Evolutionary conservation across 2,797 vertebrate genomes (phyloP).

Genomic region (Squalus acanthias): DNA sequence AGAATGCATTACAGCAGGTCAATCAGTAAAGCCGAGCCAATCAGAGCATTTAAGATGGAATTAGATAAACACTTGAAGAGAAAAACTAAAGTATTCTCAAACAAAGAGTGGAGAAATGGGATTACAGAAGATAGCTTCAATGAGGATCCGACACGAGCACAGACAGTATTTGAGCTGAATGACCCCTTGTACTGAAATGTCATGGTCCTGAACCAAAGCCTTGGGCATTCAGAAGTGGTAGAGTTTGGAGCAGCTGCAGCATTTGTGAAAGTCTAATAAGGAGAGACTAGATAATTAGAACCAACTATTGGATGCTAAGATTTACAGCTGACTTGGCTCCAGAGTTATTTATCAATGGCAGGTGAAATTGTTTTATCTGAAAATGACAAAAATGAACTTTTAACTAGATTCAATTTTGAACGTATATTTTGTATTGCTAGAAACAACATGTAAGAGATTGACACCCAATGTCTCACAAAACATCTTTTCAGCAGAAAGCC

Average conservation of each 20-base stretch:
- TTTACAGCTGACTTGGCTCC: background rate
- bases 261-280: background rate
- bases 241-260: background rate
- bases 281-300: too few species aligned
- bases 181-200: background rate
- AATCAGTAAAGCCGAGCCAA: background rate
- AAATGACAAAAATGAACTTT: background rate
- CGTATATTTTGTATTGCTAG: background rate
- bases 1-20: background rate
- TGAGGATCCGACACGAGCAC: background rate
- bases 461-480: background rate
- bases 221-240: background rate
- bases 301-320: background rate
- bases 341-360: background rate
- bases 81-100: too few species aligned
- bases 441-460: background rate
- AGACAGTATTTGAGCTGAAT: background rate
- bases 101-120: too few species aligned
- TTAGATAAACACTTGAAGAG: too few species aligned
- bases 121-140: too few species aligned
- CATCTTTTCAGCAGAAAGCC: background rate
- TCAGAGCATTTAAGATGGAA: background rate
- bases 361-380: background rate
- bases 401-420: background rate
- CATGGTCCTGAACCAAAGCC: background rate